These are phyloP conservation scores for Ophion ventricosus DNA, from an alignment of 2,888 invertebrate genomes.

Conservation along the genomic window DNA sequence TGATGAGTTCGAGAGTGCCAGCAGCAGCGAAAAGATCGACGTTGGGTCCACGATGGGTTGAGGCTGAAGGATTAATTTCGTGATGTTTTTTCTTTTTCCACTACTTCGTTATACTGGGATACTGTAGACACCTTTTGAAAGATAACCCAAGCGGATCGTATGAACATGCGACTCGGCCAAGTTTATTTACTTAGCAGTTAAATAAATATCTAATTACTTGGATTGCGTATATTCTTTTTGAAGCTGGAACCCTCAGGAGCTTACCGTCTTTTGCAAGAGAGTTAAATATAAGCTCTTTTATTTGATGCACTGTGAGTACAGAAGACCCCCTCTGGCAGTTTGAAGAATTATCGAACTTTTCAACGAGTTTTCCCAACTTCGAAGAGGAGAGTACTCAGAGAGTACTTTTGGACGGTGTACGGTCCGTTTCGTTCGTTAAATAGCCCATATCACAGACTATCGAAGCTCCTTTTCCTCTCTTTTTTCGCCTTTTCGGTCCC, in stretches of 20 bases:
- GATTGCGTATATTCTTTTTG: conserved; percentile 45
- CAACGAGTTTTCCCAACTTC: conserved; percentile 60
- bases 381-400: conserved; percentile 25
- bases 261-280: conserved; percentile 8
- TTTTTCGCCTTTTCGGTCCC: conserved; percentile 18
- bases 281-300: conserved; percentile 57
- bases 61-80: conserved; percentile 59
- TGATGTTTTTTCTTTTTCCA: conserved; percentile 40
- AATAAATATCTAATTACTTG: conserved; percentile 58
- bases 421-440: conserved; percentile 53
- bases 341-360: conserved; percentile 62
- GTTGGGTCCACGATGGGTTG: conserved; percentile 35
- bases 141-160: neutral
- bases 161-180: conserved; percentile 42
- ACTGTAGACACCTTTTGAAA: conserved; percentile 8
- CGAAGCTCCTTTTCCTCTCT: conserved; percentile 24
- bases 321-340: conserved; percentile 49
- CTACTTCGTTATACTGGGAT: neutral
- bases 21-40: conserved; percentile 59
- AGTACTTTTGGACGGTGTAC: conserved; percentile 43
- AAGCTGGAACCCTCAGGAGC: conserved; percentile 10
- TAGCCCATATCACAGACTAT: conserved; percentile 53
- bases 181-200: conserved; percentile 56
- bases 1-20: conserved; percentile 61
- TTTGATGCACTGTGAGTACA: conserved; percentile 41